A percentile compares a stretch with the other conserved stretches of the same genome.
Conservation (phyloP, 2,797 vertebrate genomes). For the Gorsachius magnificus region DNA sequence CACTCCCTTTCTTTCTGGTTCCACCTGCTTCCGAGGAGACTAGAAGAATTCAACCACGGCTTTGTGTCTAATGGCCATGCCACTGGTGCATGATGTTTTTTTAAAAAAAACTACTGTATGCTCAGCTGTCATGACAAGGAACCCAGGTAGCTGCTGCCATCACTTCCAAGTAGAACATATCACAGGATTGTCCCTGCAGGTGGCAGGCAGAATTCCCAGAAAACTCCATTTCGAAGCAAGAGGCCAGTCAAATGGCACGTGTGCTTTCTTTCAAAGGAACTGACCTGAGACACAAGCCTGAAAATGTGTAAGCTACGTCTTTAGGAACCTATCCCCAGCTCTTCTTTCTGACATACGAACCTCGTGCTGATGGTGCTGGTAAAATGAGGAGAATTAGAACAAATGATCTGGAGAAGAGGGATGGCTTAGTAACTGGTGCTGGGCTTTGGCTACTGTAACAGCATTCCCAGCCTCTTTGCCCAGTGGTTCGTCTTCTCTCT, state of each 20-base stretch:
- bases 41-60: background rate
- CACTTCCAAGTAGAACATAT: background rate
- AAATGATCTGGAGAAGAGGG: background rate
- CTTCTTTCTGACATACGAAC: background rate
- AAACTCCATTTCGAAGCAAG: background rate
- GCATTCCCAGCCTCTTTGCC: background rate
- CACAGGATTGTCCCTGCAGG: background rate
- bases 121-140: background rate
- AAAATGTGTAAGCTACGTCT: background rate
- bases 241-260: background rate
- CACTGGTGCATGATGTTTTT: conserved; percentile 44
- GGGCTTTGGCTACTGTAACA: background rate
- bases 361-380: conserved; percentile 39
- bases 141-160: background rate
- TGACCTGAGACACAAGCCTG: background rate
- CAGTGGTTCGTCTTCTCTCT: conserved; percentile 1
- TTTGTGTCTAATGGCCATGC: background rate
- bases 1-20: background rate
- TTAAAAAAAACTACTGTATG: background rate
- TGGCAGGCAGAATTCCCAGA: background rate
- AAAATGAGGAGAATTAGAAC: conserved; percentile 12
- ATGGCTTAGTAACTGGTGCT: background rate
- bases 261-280: background rate
- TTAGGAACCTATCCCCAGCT: background rate
- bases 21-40: background rate